Evolutionary conservation across 2,888 invertebrate genomes (phyloP), one percentile per base, ranked within the genome.

Genomic region (Clunio marinus): DNA sequence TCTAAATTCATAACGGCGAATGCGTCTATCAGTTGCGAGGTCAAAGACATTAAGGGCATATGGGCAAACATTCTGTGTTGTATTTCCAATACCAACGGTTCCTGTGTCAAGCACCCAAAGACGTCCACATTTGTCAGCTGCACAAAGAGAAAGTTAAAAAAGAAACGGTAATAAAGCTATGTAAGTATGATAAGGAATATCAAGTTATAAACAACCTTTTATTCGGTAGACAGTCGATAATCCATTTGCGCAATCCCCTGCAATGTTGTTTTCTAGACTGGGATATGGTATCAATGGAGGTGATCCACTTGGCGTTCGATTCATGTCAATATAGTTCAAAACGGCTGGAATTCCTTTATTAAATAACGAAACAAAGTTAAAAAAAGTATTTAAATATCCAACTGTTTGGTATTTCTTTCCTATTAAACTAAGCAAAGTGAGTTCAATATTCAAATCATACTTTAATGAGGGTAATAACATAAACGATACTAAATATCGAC

Each of bases 101-200:
- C 92, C 92, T 15, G 89, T 88, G 74, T 92, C 92, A 67, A 92
- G 77, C 0, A 90, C 89, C 92, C 92, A 92, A 0, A 92, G 82
- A 62, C 92, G 83, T 72, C 89, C 87, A 74, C 91, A 91, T 71
- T 83, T 82, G 72, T 92, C 91, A 0, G 85, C 90, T 66, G 32
- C 22, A 15, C 2, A 45, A 45, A n/a, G n/a, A n/a, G n/a, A n/a
- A n/a, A n/a, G n/a, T n/a, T n/a, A n/a, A n/a, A n/a, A n/a, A n/a
- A n/a, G n/a, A n/a, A n/a, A n/a, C n/a, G n/a, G n/a, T n/a, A n/a
- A n/a, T n/a, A n/a, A n/a, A n/a, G n/a, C n/a, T n/a, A n/a, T n/a
- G n/a, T n/a, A n/a, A n/a, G n/a, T n/a, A n/a, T n/a, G n/a, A n/a
- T n/a, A n/a, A n/a, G 55, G 45, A 45, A 15, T 15, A 10, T 45